Conservation (phyloP, 2,113 vertebrate species). For the Dipodomys stephensi region DNA sequence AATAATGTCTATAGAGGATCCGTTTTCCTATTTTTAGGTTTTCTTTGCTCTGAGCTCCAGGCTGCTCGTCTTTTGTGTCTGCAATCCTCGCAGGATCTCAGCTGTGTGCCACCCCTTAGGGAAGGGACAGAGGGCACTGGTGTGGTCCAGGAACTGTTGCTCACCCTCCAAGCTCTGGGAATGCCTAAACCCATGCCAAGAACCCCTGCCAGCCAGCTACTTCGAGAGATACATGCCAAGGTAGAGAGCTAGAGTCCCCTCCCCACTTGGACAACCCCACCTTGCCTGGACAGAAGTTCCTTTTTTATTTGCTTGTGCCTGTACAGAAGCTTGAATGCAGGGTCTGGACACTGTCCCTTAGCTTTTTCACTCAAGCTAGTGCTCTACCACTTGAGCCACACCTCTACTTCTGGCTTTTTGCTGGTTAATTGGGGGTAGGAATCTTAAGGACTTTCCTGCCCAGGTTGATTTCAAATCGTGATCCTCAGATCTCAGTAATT, state of each 20-base stretch:
- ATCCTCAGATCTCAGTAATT: too few relatives aligned
- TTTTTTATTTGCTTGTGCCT: too few relatives aligned
- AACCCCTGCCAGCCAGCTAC: conserved; percentile 59
- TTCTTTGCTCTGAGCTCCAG: conserved; percentile 85
- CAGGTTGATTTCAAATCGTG: too few relatives aligned
- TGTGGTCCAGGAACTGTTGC: conserved; percentile 71
- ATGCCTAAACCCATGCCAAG: conserved; percentile 57
- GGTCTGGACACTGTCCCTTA: too few relatives aligned
- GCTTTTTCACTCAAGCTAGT: too few relatives aligned
- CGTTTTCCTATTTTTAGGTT: conserved; percentile 69
- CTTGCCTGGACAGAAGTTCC: neutral
- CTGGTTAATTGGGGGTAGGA: too few relatives aligned
- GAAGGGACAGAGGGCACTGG: neutral
- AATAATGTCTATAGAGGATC: too few relatives aligned
- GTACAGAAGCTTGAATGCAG: too few relatives aligned
- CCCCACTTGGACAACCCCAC: neutral
- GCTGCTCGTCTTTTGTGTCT: conserved; percentile 81
- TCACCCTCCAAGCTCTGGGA: conserved; percentile 73
- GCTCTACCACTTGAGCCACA: too few relatives aligned
- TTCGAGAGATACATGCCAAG: conserved; percentile 75
- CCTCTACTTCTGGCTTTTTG: too few relatives aligned
- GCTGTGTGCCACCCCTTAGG: neutral
- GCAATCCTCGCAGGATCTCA: neutral
- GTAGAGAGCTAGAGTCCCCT: conserved; percentile 39
- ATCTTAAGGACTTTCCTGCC: too few relatives aligned